phyloP scores from a whole-genome alignment of 2,888 invertebrate species.

The Polyommatus iphigenia region DNA sequence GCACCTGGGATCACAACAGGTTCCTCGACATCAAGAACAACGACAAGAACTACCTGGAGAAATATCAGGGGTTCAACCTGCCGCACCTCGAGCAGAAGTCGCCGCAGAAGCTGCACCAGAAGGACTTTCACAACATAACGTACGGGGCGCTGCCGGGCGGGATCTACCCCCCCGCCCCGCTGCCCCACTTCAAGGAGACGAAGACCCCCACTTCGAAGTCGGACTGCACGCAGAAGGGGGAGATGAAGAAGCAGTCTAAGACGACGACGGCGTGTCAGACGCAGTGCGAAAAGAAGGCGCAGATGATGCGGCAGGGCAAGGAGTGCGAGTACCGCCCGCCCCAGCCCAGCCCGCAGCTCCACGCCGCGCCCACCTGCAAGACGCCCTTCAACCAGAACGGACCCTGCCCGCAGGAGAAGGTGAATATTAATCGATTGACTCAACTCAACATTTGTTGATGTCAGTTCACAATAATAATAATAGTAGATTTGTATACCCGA shows the following conservation, averaged over 20 bases:
- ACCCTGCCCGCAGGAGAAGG: constrained; percentile 62
- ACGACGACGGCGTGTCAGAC: constrained; percentile 72
- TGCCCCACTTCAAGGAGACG: constrained; percentile 72
- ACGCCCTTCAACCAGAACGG: constrained; percentile 63
- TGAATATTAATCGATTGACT: neutral
- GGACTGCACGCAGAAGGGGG: constrained; percentile 68
- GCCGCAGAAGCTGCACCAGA: constrained; percentile 80
- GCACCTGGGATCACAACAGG: constrained; percentile 77
- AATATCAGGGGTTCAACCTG: constrained; percentile 79
- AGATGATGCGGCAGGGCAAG: constrained; percentile 70
- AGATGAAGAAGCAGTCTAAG: constrained; percentile 73
- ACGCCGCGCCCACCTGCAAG: constrained; percentile 67
- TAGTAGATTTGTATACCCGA: too few species aligned
- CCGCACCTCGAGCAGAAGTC: constrained; percentile 82
- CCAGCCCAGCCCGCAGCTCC: constrained; percentile 64
- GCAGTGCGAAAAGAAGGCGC: constrained; percentile 68
- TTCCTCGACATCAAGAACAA: constrained; percentile 73
- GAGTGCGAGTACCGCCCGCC: constrained; percentile 52
- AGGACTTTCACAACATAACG: constrained; percentile 72
- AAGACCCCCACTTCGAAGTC: constrained; percentile 64
- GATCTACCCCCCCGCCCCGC: constrained; percentile 63
- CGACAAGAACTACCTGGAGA: constrained; percentile 81
- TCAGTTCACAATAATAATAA: too few species aligned
- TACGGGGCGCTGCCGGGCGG: constrained; percentile 69
- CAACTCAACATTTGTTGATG: too few species aligned